Base-by-base conservation (phyloP, 2,888 invertebrate genomes). In the Liodrosophila aerea region DNA sequence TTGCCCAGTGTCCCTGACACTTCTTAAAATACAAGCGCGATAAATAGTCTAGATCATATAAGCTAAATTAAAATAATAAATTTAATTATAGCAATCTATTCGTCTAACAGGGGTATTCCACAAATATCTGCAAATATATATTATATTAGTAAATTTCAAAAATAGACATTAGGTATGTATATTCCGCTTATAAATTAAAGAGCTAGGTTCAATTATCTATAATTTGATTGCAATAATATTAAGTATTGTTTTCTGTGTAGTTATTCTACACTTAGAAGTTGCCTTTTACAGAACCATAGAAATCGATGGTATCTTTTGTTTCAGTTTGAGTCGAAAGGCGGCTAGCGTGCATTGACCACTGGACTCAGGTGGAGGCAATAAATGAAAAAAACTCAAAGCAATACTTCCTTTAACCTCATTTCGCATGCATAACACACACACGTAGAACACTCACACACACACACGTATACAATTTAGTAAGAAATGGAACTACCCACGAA, bases 381-480 rank as follows among this genome's bases (percentile, higher is more conserved):
- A 54, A 58, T 51, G 57, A 57, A 30, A 40, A 49, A 29, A 40
- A 65, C 60, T 62, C 73, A 54, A 44, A 65, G 63, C 62, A 51
- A 69, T 68, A 88, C 85, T 88, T 88, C 88, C 88, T 88, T 86
- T 88, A 88, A 88, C 88, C 87, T 88, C 86, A 87, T 78, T 88
- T 86, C 72, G 65, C 60, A 82, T 64, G 49, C 69, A n/a, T n/a
- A n/a, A n/a, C n/a, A n/a, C n/a, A 69, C 54, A 75, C 61, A 58
- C 56, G 70, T 58, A 29, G 5, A 22, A 47, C 63, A 60, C 54
- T 53, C 51, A 29, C 27, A 40, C 40, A 41, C 16, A 49, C 13
- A 33, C 16, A 56, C 22, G 53, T 7, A 41, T 22, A 46, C 43
- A 41, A 36, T 13, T 46, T 33, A 36, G 39, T 34, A 12, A 41